phyloP scores from a whole-genome alignment of 1,140 invertebrate genomes.

The Sycophaga agraensis region DNA sequence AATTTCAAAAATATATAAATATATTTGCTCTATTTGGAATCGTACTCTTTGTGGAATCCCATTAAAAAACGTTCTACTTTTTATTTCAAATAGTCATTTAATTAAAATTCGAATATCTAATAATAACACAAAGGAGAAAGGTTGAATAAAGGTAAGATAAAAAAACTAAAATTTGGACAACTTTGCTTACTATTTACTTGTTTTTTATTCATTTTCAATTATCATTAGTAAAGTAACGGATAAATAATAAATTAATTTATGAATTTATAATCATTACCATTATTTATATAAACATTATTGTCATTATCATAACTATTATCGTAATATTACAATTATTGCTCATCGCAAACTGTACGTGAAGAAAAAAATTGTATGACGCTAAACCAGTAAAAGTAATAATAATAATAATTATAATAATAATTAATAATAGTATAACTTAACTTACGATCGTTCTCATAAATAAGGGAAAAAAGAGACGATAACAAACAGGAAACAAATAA shows the following conservation, averaged over 20 bases:
- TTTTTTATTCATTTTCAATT: constrained; percentile 27
- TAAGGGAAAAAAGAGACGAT: constrained; percentile 22
- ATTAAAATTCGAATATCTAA: no score
- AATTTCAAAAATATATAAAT: no score
- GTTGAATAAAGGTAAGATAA: no score
- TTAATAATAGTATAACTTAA: constrained; percentile 23
- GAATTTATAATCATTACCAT: constrained; percentile 12
- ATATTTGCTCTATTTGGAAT: no score
- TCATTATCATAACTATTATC: constrained; percentile 41
- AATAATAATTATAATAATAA: constrained; percentile 14
- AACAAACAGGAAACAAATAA: constrained; percentile 24
- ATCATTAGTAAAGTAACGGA: constrained; percentile 15
- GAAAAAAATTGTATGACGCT: not conserved
- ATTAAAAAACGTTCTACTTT: no score
- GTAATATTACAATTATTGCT: constrained; percentile 31
- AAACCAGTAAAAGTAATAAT: constrained; percentile 7
- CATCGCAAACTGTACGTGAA: constrained; percentile 15
- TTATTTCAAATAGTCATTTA: no score
- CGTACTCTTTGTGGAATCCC: no score
- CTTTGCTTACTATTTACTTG: constrained; percentile 8
- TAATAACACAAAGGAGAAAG: no score
- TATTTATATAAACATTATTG: constrained; percentile 24
- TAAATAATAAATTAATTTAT: constrained; percentile 27
- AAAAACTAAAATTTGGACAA: constrained; percentile 13
- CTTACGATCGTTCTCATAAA: constrained; percentile 15